Evolutionary conservation across 2,113 vertebrate genomes (phyloP).

Genomic region (Sebastes schlegelii): DNA sequence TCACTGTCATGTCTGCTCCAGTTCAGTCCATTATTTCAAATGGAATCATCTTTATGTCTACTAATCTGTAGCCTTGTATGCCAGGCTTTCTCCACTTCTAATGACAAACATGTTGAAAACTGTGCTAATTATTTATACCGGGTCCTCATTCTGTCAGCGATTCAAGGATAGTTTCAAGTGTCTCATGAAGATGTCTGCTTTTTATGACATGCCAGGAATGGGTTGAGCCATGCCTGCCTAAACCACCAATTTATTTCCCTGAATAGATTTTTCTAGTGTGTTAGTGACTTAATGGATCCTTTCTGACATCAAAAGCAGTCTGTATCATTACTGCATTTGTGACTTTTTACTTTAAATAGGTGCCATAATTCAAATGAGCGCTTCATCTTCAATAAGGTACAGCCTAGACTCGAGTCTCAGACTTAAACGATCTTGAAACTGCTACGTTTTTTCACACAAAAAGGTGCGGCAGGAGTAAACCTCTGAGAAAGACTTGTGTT

Average conservation of each 20-base stretch:
- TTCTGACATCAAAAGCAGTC: constrained; percentile 50
- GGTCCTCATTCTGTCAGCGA: constrained; percentile 78
- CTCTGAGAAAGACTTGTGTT: neutral
- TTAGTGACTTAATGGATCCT: constrained; percentile 54
- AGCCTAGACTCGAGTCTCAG: constrained; percentile 2
- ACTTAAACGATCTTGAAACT: constrained; percentile 28
- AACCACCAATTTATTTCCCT: constrained; percentile 63
- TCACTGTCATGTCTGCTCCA: constrained; percentile 71
- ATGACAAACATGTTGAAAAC: constrained; percentile 74
- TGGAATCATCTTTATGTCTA: constrained; percentile 70
- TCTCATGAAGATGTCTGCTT: constrained; percentile 72
- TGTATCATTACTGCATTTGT: constrained; percentile 36
- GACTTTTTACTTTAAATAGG: constrained; percentile 38
- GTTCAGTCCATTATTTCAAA: constrained; percentile 74
- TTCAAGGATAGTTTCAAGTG: constrained; percentile 70
- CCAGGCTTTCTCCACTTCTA: constrained; percentile 59
- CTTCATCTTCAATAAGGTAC: constrained; percentile 25
- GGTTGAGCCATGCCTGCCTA: constrained; percentile 57
- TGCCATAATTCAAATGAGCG: constrained; percentile 32
- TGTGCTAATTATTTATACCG: constrained; percentile 77
- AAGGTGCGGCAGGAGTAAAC: constrained; percentile 9
- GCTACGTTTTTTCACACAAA: neutral
- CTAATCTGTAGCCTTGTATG: constrained; percentile 68
- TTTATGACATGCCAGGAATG: constrained; percentile 67
- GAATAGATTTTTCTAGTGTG: constrained; percentile 59